Conservation (phyloP, 2,888 invertebrate genomes). For the Stenchaetothrips biformis region DNA sequence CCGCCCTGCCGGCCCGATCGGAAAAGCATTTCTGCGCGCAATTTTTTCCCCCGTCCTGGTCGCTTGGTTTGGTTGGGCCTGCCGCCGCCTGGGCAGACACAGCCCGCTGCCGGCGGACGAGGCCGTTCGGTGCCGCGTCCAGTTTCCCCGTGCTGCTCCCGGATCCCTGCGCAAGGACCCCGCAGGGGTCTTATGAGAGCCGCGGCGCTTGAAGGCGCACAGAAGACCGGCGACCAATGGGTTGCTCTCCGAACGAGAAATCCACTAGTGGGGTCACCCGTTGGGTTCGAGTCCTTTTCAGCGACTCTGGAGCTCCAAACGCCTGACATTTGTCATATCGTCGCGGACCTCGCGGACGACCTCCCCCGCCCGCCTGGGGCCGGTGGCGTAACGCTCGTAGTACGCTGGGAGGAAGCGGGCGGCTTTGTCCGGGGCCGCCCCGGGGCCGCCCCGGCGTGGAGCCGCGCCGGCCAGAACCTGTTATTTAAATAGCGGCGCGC, state of each 20-base stretch:
- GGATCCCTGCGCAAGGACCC: too few species aligned
- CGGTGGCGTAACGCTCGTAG: background rate
- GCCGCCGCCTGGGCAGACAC: background rate
- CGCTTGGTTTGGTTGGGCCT: background rate
- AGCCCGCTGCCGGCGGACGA: background rate
- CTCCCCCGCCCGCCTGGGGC: too few species aligned
- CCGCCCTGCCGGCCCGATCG: background rate
- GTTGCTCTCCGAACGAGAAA: too few species aligned
- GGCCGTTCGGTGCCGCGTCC: background rate
- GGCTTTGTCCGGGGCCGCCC: background rate
- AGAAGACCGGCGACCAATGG: background rate
- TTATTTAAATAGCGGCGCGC: slow-evolving; percentile 17
- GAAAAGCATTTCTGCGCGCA: slow-evolving; percentile 20
- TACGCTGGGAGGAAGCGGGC: background rate
- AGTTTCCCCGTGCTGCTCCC: too few species aligned
- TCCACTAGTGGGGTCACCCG: too few species aligned
- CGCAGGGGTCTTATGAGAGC: too few species aligned
- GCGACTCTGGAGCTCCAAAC: background rate
- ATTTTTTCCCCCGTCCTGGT: background rate
- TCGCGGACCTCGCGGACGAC: background rate
- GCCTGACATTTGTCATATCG: too few species aligned
- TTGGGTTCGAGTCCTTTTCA: too few species aligned
- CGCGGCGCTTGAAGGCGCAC: too few species aligned
- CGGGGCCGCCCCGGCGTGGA: background rate
- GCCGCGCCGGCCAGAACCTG: slow-evolving; percentile 4